Evolutionary conservation across 2,888 invertebrate genomes (phyloP).

Genomic region (Meghimatium bilineatum): DNA sequence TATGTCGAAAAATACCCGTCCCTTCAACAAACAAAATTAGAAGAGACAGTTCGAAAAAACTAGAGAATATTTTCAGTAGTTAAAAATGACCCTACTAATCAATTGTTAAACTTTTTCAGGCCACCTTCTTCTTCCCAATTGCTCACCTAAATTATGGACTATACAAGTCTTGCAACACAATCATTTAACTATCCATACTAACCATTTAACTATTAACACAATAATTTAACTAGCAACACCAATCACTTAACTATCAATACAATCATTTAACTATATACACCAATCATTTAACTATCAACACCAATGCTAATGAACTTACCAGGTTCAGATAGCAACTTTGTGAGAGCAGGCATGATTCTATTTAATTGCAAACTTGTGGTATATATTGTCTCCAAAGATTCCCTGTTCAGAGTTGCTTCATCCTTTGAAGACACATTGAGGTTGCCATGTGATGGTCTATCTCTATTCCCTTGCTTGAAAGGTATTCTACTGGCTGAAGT

Average conservation of each 20-base stretch:
- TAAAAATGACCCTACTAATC: too few species aligned
- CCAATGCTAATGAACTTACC: slow-evolving; percentile 55
- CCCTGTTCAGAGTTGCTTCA: slow-evolving; percentile 19
- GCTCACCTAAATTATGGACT: too few species aligned
- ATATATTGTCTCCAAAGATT: slow-evolving; percentile 58
- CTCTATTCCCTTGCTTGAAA: background rate
- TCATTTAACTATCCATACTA: background rate
- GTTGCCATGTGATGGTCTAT: background rate
- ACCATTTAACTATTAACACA: background rate
- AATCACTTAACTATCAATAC: background rate
- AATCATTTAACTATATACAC: background rate
- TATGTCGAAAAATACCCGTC: too few species aligned
- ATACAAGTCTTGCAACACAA: too few species aligned
- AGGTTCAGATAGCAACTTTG: slow-evolving; percentile 66
- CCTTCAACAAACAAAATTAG: too few species aligned
- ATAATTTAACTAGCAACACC: background rate
- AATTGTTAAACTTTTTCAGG: too few species aligned
- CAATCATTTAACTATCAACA: background rate
- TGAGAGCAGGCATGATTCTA: slow-evolving; percentile 65
- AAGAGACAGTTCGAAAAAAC: too few species aligned
- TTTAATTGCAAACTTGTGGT: slow-evolving; percentile 61
- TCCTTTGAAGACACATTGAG: background rate
- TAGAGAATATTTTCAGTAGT: too few species aligned
- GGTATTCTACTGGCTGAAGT: background rate
- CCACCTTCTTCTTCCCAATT: too few species aligned